phyloP scores from a whole-genome alignment of 1,140 invertebrate genomes.

The Elysia chlorotica region DNA sequence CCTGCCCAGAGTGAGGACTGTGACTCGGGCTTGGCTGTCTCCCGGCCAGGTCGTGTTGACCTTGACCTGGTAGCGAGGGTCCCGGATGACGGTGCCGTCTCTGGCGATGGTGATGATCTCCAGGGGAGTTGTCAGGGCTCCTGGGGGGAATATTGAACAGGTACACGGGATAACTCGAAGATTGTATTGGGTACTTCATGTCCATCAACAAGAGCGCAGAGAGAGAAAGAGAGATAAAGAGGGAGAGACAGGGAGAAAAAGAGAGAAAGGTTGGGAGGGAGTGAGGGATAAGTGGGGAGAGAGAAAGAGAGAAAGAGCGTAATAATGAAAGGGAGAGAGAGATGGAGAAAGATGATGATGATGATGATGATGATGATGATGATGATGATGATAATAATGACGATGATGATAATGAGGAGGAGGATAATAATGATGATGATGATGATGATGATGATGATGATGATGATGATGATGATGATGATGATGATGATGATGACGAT shows the following conservation, averaged over 20 bases:
- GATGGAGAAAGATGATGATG: constrained; percentile 3
- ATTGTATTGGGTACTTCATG: no score
- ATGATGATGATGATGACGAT: constrained; percentile 22
- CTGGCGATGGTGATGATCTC: constrained; percentile 5
- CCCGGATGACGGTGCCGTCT: constrained; percentile 2
- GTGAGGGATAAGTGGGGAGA: no score
- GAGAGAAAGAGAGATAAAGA: no score
- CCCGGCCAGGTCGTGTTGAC: background rate
- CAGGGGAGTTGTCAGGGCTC: background rate
- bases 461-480: constrained; percentile 18
- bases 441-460: constrained; percentile 24
- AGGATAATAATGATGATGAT: constrained; percentile 13
- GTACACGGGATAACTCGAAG: no score
- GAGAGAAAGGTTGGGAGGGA: no score
- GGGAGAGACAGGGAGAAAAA: no score
- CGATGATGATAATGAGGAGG: background rate
- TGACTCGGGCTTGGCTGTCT: background rate
- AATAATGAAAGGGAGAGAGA: no score
- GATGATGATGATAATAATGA: constrained; percentile 24
- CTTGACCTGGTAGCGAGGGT: constrained; percentile 6
- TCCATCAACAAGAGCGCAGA: no score
- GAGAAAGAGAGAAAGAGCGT: no score
- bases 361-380: constrained; percentile 21
- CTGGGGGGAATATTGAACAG: background rate
- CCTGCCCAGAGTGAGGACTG: background rate